Evolutionary conservation across 1,140 invertebrate genomes (phyloP), one percentile per base, ranked within the genome.

Genomic region (Diorhabda carinulata): DNA sequence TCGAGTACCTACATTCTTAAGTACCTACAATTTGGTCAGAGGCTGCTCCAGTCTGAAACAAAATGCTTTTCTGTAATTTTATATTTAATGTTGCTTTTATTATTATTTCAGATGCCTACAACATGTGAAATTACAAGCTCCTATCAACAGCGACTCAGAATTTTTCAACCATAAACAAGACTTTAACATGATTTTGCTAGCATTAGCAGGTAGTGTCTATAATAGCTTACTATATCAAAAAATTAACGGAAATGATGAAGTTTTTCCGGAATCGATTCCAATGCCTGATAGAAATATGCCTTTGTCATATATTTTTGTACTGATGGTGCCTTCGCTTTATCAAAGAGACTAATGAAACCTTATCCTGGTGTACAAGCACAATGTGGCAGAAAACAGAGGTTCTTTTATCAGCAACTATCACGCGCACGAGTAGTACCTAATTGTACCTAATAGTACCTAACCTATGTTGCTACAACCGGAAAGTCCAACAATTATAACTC

Each of bases 151-250:
- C 9, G 84, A 84, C 61, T 72, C 77, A 4, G 70, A 78, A 7
- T 87, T 77, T 79, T 83, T 76, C 56, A 87, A 86, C 72, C 85
- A 86, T 68, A 86, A 86, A 68, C 71, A 77, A n/a, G 80, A 70
- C 59, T 83, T 81, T 74, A 83, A 81, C 62, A 81, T 85, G 58
- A 82, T 86, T 43, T 73, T 87, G 25, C 70, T 86, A 67, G 84
- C 80, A 3, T 57, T 84, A 66, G 79, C 79, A n/a, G 83, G 86
- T 78, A 79, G 76, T 10, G 70, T 84, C 60, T 84, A 84, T 71
- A 78, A 77, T 60, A 60, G 40, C 40, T 8, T 25, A 42, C 2
- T 59, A 10, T 59, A 41, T 40, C 58, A 60, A 60, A n/a, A 40
- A 7, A 60, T 60, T 10, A n/a, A 2, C n/a, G 3, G 7, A 60